phyloP scores from a whole-genome alignment of 2,888 invertebrate genomes.

The Lycaena phlaeas region DNA sequence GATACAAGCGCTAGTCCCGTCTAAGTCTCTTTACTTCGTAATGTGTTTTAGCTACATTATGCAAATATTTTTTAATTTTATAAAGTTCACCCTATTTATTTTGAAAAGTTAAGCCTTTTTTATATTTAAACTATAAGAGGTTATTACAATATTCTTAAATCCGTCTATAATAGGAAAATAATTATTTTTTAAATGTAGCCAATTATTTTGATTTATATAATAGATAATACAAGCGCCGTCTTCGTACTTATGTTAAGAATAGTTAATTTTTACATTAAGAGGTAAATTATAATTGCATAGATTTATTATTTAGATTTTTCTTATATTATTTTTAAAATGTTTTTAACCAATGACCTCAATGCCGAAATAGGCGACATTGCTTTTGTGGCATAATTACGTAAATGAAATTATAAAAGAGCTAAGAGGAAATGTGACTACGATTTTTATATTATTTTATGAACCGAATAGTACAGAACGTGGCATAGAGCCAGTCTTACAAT shows the following conservation, averaged over 20 bases:
- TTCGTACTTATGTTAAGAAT: slow-evolving; percentile 21
- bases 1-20: slow-evolving; percentile 39
- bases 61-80: slow-evolving; percentile 20
- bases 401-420: too few relatives aligned
- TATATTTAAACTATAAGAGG: background rate
- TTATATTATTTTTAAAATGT: background rate
- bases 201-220: slow-evolving; percentile 6
- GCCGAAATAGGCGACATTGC: background rate
- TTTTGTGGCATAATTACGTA: background rate
- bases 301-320: background rate
- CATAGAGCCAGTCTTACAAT: background rate
- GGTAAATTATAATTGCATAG: background rate
- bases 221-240: slow-evolving; percentile 14
- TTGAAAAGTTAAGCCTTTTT: slow-evolving; percentile 9
- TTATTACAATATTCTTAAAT: background rate
- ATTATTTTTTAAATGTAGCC: slow-evolving; percentile 5
- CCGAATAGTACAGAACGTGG: too few relatives aligned
- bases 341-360: slow-evolving; percentile 2
- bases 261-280: slow-evolving; percentile 5
- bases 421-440: background rate
- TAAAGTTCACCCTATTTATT: slow-evolving; percentile 23
- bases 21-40: slow-evolving; percentile 38
- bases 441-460: background rate
- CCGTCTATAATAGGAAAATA: slow-evolving; percentile 5
- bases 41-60: slow-evolving; percentile 23